phyloP scores from a whole-genome alignment of 2,888 invertebrate species.

The Bruchidius siliquastri region DNA sequence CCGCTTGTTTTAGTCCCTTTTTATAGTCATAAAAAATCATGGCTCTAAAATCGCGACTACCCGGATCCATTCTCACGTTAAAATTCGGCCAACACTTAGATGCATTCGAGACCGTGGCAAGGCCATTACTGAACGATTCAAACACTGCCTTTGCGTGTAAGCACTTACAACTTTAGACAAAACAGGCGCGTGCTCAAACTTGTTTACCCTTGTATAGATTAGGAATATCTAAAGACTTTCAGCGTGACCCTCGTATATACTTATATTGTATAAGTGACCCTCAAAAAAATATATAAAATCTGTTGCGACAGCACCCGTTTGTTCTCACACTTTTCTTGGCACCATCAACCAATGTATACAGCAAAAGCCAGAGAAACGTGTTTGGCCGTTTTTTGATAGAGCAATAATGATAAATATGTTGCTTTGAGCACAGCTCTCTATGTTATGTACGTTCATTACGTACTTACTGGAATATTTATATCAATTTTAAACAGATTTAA shows the following conservation, averaged over 20 bases:
- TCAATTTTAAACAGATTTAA: neutral
- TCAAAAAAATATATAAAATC: neutral
- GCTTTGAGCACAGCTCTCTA: neutral
- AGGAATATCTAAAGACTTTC: too few species aligned
- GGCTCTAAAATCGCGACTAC: too few species aligned
- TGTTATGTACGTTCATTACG: neutral
- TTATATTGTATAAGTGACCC: neutral
- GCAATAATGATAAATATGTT: neutral
- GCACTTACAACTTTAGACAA: too few species aligned
- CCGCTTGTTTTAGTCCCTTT: too few species aligned
- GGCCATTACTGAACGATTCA: too few species aligned
- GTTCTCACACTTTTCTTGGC: neutral
- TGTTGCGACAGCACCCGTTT: neutral
- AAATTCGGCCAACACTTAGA: too few species aligned
- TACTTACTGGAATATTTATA: neutral
- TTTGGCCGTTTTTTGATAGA: neutral
- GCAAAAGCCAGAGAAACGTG: neutral
- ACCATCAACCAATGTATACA: neutral
- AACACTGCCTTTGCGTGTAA: too few species aligned
- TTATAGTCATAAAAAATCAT: too few species aligned
- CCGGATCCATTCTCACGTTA: too few species aligned
- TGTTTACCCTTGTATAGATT: neutral
- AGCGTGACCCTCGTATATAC: neutral
- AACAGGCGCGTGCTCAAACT: neutral
- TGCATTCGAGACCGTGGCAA: too few species aligned